phyloP scores from a whole-genome alignment of 2,797 vertebrate genomes.

The Enteromius thamalakanensis region DNA sequence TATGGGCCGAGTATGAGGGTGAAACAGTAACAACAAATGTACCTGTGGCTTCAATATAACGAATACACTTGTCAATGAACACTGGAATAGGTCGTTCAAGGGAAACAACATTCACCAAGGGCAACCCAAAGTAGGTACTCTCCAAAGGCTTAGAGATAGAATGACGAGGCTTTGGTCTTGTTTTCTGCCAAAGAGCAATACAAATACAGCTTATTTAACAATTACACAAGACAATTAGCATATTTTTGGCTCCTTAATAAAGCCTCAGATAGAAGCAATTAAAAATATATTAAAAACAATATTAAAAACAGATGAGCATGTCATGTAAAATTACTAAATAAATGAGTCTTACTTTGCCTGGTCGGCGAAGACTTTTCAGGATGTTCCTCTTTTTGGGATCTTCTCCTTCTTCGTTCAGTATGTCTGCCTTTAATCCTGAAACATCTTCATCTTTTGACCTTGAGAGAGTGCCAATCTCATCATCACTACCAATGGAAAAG shows the following conservation, averaged over 20 bases:
- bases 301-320: background rate
- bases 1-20: background rate
- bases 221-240: background rate
- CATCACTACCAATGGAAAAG: conserved; percentile 91
- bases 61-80: conserved; percentile 95
- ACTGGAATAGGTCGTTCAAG: conserved; percentile 90
- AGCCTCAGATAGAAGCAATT: background rate
- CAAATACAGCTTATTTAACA: conserved; percentile 19
- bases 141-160: conserved; percentile 91
- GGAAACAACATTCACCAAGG: conserved; percentile 85
- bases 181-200: conserved; percentile 78
- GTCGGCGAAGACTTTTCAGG: conserved; percentile 89
- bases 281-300: background rate
- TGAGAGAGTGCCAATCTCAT: conserved; percentile 87
- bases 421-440: conserved; percentile 85
- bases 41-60: conserved; percentile 95
- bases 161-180: conserved; percentile 89
- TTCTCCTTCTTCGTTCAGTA: conserved; percentile 85
- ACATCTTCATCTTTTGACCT: conserved; percentile 91
- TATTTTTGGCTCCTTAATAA: background rate
- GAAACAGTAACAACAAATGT: conserved; percentile 46
- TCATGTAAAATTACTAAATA: background rate
- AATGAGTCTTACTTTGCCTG: conserved; percentile 86
- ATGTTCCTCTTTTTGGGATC: conserved; percentile 95
- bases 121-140: conserved; percentile 91